Conservation (phyloP, 2,113 vertebrate genomes). For the Odocoileus hemionus region DNA sequence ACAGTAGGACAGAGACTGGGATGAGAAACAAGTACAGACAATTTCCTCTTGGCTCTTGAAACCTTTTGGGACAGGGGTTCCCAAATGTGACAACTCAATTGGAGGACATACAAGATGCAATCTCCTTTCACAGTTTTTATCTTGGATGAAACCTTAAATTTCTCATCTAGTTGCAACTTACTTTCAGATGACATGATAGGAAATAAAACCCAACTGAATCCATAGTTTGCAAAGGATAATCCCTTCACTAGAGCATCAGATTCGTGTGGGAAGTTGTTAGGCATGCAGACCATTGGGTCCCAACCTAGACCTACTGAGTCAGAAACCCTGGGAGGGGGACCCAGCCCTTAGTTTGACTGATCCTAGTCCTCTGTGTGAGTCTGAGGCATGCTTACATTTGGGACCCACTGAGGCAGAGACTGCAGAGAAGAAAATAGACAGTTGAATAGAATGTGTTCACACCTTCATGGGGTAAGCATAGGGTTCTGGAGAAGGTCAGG, state of each 20-base stretch:
- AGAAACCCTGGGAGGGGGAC: neutral
- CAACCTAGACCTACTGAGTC: neutral
- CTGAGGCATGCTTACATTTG: neutral
- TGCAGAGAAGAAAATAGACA: neutral
- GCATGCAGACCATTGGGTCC: neutral
- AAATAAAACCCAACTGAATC: neutral
- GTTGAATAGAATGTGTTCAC: too few species aligned
- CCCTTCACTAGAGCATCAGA: neutral
- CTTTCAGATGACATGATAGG: neutral
- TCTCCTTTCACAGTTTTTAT: neutral
- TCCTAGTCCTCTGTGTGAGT: neutral
- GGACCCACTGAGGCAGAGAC: neutral
- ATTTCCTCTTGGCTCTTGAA: neutral
- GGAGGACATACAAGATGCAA: neutral
- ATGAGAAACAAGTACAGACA: neutral
- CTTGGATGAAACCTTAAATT: neutral
- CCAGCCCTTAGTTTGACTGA: neutral
- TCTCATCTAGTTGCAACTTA: neutral
- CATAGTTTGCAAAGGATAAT: neutral
- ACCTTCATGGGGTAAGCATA: too few species aligned
- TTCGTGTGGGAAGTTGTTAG: neutral
- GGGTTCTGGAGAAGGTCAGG: neutral
- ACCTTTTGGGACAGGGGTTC: neutral
- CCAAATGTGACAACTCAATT: neutral
- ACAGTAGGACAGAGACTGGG: neutral